Evolutionary conservation across 1,140 invertebrate genomes (phyloP).

Genomic region (Monochamus saltuarius): DNA sequence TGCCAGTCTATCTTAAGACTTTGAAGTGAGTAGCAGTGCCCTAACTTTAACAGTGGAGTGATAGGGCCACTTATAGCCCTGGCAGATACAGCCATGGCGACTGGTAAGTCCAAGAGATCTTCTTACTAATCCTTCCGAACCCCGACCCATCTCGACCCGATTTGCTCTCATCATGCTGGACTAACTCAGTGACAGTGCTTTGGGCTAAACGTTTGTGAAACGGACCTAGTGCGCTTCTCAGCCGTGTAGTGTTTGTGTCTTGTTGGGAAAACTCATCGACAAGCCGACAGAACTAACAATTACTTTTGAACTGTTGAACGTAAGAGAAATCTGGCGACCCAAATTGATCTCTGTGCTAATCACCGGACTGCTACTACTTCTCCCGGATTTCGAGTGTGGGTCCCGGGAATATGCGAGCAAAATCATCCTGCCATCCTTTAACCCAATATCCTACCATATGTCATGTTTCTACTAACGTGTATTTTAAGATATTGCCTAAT

Average conservation of each 20-base stretch:
- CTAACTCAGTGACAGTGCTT: conserved; percentile 13
- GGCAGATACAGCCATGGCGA: conserved; percentile 42
- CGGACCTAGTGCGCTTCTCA: conserved; percentile 1
- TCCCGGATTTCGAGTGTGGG: conserved; percentile 1
- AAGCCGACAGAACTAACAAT: background rate
- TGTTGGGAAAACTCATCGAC: background rate
- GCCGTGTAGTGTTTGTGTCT: conserved; percentile 1
- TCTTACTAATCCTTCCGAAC: conserved; percentile 2
- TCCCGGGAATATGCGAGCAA: background rate
- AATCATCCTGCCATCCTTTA: conserved; percentile 12
- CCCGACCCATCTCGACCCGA: background rate
- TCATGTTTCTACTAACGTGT: conserved; percentile 13
- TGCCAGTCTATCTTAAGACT: conserved; percentile 42
- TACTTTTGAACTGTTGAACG: no score
- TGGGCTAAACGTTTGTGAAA: conserved; percentile 10
- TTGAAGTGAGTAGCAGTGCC: conserved; percentile 40
- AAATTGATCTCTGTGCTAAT: conserved; percentile 20
- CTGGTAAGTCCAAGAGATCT: conserved; percentile 34
- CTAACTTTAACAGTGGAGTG: conserved; percentile 35
- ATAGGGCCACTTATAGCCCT: conserved; percentile 38
- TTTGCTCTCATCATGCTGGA: background rate
- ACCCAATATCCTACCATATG: conserved; percentile 7
- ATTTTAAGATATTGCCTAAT: background rate
- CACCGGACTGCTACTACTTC: conserved; percentile 5
- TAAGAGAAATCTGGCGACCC: conserved; percentile 28